Base-by-base conservation (phyloP, 2,888 invertebrate genomes). In the Creontiades dilutus region DNA sequence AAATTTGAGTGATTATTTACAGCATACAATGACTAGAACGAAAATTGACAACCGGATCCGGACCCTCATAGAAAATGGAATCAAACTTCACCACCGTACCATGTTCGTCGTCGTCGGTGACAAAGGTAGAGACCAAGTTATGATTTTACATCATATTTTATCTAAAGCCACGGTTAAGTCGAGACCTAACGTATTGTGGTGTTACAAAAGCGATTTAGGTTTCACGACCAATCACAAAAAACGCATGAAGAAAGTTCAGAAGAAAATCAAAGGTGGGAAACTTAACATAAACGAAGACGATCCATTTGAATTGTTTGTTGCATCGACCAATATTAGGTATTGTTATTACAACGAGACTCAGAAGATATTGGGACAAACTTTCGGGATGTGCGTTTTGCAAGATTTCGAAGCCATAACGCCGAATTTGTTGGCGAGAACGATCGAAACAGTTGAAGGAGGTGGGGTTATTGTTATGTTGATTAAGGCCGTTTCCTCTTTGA, bases 351-450 rank as follows among this genome's bases (percentile, higher is more conserved):
- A 97, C 0, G 99, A 99, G 93, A 99, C 99, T 0, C 99, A 99
- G 93, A 98, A 98, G 92, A 98, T 99, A 93, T 95, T 99, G 0
- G 99, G 99, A 89, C 98, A 98, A 93, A 99, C 99, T 0, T 99
- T 97, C 94, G 98, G 98, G 87, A 97, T 98, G 94, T 98, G 99
- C 94, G 96, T 99, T 13, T 91, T 93, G 0, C 93, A 97, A 96
- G 99, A 99, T 93, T 99, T 99, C 94, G 99, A 99, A 94, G 99
- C 99, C 0, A 93, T 99, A 0, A 99, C 99, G 0, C 99, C 99
- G 0, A 99, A 99, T 94, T 94, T 99, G 91, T 94, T 99, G 93
- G 99, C 99, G 0, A 95, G 99, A 88, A 99, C 99, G 0, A 95
- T 99, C 91, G 99, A 99, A 94, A 99, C 99, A 0, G 98, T 99